A percentile compares a stretch with the other conserved stretches of the same genome.
Conservation (phyloP, 2,797 vertebrate genomes). For the Epinephelus malabaricus region DNA sequence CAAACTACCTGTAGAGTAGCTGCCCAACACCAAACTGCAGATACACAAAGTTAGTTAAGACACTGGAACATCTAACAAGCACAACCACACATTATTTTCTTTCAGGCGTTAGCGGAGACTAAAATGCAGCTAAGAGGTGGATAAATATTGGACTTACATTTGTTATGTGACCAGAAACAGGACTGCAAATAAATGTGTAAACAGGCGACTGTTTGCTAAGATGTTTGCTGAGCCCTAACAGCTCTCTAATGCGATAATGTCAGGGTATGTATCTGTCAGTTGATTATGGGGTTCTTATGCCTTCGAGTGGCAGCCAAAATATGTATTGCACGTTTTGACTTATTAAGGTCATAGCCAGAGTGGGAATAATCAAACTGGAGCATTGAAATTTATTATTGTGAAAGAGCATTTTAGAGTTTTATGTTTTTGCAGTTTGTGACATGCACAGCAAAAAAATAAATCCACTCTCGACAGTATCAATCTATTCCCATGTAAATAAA, state of each 20-base stretch:
- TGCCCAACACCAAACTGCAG: neutral
- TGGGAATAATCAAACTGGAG: neutral
- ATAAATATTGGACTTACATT: neutral
- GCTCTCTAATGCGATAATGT: neutral
- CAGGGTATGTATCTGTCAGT: neutral
- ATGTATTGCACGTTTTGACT: neutral
- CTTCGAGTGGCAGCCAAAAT: neutral
- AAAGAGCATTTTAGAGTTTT: neutral
- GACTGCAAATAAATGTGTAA: slow-evolving; percentile 12
- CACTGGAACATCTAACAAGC: neutral
- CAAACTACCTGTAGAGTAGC: neutral
- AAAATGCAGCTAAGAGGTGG: neutral
- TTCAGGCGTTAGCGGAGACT: neutral
- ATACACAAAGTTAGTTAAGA: neutral
- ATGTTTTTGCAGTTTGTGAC: neutral
- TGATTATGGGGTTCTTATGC: neutral
- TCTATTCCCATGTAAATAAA: neutral
- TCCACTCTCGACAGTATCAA: neutral
- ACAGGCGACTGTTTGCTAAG: neutral
- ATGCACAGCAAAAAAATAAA: neutral
- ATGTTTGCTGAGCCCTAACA: neutral
- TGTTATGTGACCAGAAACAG: neutral
- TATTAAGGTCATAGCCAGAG: neutral
- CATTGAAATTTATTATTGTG: neutral
- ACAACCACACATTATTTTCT: neutral